Evolutionary conservation across 1,140 invertebrate genomes (phyloP).

Genomic region (Musca domestica): DNA sequence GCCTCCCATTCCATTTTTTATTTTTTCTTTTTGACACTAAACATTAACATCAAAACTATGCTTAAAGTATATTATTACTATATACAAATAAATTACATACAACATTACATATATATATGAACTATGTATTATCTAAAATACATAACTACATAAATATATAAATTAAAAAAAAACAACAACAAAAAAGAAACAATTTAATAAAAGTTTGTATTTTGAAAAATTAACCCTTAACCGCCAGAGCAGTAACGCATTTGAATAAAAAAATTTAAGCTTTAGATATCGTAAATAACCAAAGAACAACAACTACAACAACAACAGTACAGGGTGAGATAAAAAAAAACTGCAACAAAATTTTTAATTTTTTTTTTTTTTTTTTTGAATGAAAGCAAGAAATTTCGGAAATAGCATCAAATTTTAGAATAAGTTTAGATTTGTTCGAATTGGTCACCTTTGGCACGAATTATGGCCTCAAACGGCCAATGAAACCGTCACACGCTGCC

Average conservation of each 20-base stretch:
- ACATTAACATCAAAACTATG: neutral
- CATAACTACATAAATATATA: constrained; percentile 1
- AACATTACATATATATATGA: neutral
- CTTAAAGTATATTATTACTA: constrained; percentile 2
- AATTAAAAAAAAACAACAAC: constrained; percentile 4
- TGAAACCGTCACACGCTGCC: no score
- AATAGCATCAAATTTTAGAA: no score
- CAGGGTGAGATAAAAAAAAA: no score
- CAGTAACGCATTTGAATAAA: constrained; percentile 9
- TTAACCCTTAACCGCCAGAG: neutral
- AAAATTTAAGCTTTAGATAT: constrained; percentile 11
- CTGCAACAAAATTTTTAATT: no score
- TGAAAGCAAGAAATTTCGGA: no score
- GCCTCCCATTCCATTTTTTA: constrained; percentile 10
- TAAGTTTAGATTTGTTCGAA: no score
- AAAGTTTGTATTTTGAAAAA: constrained; percentile 20
- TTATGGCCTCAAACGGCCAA: no score
- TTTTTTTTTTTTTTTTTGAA: no score
- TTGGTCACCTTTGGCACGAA: no score
- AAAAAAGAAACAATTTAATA: constrained; percentile 1
- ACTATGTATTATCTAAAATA: constrained; percentile 8
- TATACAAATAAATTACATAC: neutral
- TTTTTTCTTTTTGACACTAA: constrained; percentile 7
- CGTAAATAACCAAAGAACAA: no score
- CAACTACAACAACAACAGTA: no score